Evolutionary conservation across 1,140 invertebrate species (phyloP), one percentile per base, ranked within the genome.

Genomic region (Drosophila pallidifrons): DNA sequence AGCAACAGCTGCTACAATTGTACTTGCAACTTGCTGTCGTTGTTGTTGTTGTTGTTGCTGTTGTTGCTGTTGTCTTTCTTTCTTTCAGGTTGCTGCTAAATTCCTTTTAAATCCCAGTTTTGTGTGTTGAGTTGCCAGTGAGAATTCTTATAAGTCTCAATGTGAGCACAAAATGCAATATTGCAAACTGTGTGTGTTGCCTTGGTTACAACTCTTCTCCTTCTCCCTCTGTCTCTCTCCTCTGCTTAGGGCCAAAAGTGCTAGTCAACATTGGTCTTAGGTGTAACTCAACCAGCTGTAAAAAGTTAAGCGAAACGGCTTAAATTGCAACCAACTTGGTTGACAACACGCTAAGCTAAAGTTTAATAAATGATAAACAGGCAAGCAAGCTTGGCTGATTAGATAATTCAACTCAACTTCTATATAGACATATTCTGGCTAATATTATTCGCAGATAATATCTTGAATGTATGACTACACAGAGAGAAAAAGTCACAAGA

Each of bases 1-100:
- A 63, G 59, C 43, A 52, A 45, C 51, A 71, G 59, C 30, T 71
- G 57, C 52, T 20, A 20, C 52, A 55, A 55, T 55, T 55, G 30
- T 55, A 55, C 7, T 61, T n/a, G 20, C 7, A 10, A 32, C 51
- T 54, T 54, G 7, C 20, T 38, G 15, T 15, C 6, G 32, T 5
- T 55, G n/a, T 35, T 20, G 1, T 15, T 15, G 30, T 7, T 54
- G n/a, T 16, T 20, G 1, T 25, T 20, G 13, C 8, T 4, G 11
- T 13, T 58, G 2, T n/a, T 43, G 11, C 32, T 57, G 38, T n/a
- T 47, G 47, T 25, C 15, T 38, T 38, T 35, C 10, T 41, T 16
- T 15, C 16, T 60, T 49, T 51, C 35, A 51, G 8, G 28, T n/a
- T 55, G 16, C 13, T 41, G 32, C 13, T 32, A 58, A 67, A 54